phyloP scores from a whole-genome alignment of 2,888 invertebrate genomes.

The Ormyrus rosae region DNA sequence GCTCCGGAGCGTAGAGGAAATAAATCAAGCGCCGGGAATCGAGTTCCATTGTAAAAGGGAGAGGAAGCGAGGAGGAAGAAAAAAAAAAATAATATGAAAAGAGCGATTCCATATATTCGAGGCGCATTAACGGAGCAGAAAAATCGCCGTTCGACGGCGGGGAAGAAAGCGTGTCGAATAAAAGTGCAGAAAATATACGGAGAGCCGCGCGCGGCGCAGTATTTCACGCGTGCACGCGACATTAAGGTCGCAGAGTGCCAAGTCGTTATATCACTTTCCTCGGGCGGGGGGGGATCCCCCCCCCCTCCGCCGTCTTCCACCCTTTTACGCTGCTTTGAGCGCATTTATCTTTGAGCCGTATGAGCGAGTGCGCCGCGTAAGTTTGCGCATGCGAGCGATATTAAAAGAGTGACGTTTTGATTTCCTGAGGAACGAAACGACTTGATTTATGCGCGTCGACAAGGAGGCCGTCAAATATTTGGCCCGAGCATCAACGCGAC shows the following conservation, averaged over 20 bases:
- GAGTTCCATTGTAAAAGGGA: slow-evolving; percentile 16
- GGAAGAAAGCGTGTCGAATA: slow-evolving; percentile 41
- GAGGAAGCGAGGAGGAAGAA: not conserved
- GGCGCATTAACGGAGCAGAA: slow-evolving; percentile 41
- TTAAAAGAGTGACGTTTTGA: too few species aligned
- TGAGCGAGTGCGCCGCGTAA: not conserved
- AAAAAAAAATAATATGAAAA: not conserved
- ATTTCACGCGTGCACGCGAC: slow-evolving; percentile 34
- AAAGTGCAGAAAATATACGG: slow-evolving; percentile 40
- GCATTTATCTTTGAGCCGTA: not conserved
- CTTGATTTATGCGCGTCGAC: too few species aligned
- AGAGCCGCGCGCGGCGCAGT: not conserved
- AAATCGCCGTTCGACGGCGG: slow-evolving; percentile 36
- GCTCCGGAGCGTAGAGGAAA: not conserved
- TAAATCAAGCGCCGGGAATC: slow-evolving; percentile 21
- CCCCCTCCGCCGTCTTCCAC: not conserved
- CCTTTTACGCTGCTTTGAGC: too few species aligned
- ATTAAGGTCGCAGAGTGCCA: slow-evolving; percentile 44
- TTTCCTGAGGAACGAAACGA: too few species aligned
- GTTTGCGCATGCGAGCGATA: not conserved
- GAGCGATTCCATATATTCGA: slow-evolving; percentile 22
- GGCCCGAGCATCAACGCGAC: too few species aligned
- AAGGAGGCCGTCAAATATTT: too few species aligned
- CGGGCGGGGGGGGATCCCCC: not conserved
- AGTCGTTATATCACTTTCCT: slow-evolving; percentile 50